Evolutionary conservation across 2,888 invertebrate species (phyloP).

Genomic region (Carabus problematicus): DNA sequence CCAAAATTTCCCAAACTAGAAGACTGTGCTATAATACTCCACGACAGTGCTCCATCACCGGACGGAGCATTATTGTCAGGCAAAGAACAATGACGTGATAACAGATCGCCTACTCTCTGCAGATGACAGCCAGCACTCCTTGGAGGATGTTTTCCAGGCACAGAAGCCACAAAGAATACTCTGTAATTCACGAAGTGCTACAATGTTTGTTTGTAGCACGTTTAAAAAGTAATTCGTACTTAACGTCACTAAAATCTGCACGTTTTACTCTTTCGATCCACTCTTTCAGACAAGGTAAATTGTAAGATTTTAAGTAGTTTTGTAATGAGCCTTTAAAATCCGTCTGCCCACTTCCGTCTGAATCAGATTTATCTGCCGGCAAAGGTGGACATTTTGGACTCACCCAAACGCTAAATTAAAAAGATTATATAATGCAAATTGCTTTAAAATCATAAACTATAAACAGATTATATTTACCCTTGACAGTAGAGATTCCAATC

Average conservation of each 20-base stretch:
- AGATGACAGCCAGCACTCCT: conserved; percentile 58
- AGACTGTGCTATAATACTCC: conserved; percentile 84
- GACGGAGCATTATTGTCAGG: conserved; percentile 51
- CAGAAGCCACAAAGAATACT: conserved; percentile 85
- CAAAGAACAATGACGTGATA: conserved; percentile 70
- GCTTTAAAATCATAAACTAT: conserved; percentile 32
- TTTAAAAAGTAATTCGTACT: conserved; percentile 62
- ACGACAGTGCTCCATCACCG: conserved; percentile 61
- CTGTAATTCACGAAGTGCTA: conserved; percentile 59
- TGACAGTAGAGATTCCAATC: conserved; percentile 97
- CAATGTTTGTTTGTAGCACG: background rate
- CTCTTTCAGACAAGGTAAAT: conserved; percentile 68
- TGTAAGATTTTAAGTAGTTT: conserved; percentile 79
- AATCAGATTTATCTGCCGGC: conserved; percentile 62
- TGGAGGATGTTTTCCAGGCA: conserved; percentile 77
- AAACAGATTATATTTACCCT: conserved; percentile 67
- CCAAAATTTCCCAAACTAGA: conserved; percentile 92
- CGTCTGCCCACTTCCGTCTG: conserved; percentile 81
- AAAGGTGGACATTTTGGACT: conserved; percentile 79
- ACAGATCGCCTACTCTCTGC: conserved; percentile 66
- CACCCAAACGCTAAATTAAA: conserved; percentile 77
- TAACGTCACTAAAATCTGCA: conserved; percentile 83
- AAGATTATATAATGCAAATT: conserved; percentile 23
- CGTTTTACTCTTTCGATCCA: conserved; percentile 78
- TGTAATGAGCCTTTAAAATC: conserved; percentile 81